Base-by-base conservation (phyloP, 2,888 invertebrate species). In the Apodemia duryi region DNA sequence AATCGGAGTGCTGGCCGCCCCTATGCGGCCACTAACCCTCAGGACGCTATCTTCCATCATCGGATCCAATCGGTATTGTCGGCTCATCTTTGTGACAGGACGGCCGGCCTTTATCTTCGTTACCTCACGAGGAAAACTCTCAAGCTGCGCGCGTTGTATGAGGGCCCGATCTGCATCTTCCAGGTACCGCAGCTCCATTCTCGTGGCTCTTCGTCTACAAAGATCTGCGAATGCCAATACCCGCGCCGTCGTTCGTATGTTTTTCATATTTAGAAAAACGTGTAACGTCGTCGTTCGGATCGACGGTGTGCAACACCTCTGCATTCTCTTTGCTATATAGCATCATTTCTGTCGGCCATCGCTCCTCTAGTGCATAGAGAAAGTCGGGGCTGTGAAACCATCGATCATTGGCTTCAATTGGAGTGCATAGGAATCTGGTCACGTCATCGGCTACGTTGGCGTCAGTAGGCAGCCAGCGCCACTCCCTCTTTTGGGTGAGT, bases 41-140 rank as follows among this genome's bases (percentile, higher is more conserved):
- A 69, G 61, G 4, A 67, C 5, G 11, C 66, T 64, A 6, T 69
- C 66, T 52, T 66, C 63, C 5, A 68, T 13, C 7, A 65, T n/a
- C 10, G 67, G 63, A 21, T 69, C 66, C 1, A 69, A 63, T 6
- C 64, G 63, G 29, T 38, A 46, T 6, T 68, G 2, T 6, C 63
- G 49, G 43, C 67, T 67, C 5, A 51, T 6, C 6, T 32, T 35
- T 3, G 41, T 9, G 2, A 68, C 32, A 0, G 64, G 10, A n/a
- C 52, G 64, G 4, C 68, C 70, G 67, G 7, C 66, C 49, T 2
- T 32, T 3, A 60, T 29, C 11, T 60, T 62, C 11, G 32, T 32
- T 10, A 68, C 4, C 10, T 65, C 68, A 6, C 65, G 49, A 9
- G 32, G 28, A 61, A 68, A 68, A 41, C 66, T 63, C 7, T 68